Base-by-base conservation (phyloP, 2,888 invertebrate species). In the Leucophenga maculata region DNA sequence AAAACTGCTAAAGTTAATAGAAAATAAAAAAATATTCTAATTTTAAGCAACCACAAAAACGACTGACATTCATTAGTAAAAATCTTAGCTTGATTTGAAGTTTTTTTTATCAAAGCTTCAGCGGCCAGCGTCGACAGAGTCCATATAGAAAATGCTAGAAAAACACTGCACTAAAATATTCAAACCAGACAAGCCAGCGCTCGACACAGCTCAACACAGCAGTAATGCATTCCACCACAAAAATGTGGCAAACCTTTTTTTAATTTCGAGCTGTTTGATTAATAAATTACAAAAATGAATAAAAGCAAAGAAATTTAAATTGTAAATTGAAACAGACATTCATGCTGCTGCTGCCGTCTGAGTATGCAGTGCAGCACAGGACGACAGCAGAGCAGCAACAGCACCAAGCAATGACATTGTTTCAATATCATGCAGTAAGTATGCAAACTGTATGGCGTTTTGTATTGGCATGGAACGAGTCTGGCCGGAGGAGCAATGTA, bases 111-210 rank as follows among this genome's bases (percentile, higher is more conserved):
- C 26, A 26, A 26, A 3, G 26, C 26, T 4, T 26, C 26, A 26
- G 26, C 26, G 26, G 2, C 26, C 26, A 26, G 4, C 26, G 26
- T 26, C 26, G 26, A 26, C 26, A 26, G 3, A 26, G 26, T 26
- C 26, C 2, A 4, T 26, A 26, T 26, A 26, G 2, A 26, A 2
- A 26, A 26, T 26, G 26, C 18, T 9, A 26, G 26, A 26, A 26
- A n/a, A 26, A 54, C 20, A 54, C 4, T 71, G 75, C 74, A 55
- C 22, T 55, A 22, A 55, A 55, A 55, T 55, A 55, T 55, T 55
- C 26, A 55, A 22, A 26, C 18, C 50, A 16, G 50, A 20, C 55
- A 55, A 9, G 14, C 22, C 55, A 18, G 20, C 2, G 54, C n/a
- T n/a, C n/a, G n/a, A n/a, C n/a, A n/a, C n/a, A n/a, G 11, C 22